Evolutionary conservation across 92 coral and sea anemone species (phyloP).

Genomic region (Palythoa heliodiscus): DNA sequence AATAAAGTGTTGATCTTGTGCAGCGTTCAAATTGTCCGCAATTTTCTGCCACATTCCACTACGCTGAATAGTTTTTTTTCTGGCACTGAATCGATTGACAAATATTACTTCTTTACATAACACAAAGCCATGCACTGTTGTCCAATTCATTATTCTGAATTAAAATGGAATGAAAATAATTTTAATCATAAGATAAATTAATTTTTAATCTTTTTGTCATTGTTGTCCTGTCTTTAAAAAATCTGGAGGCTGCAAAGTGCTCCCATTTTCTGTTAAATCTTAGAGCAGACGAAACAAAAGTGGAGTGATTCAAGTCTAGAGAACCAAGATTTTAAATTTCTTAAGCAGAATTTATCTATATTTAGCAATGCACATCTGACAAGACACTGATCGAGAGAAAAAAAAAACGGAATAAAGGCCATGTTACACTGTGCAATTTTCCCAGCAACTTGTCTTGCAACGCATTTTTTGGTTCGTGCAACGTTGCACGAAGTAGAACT

Average conservation of each 20-base stretch:
- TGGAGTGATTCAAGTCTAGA: not conserved
- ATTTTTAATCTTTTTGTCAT: too few relatives aligned
- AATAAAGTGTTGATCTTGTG: constrained; percentile 33
- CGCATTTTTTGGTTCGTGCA: too few relatives aligned
- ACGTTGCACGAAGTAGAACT: too few relatives aligned
- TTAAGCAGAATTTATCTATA: too few relatives aligned
- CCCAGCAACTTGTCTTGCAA: too few relatives aligned
- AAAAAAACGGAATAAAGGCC: too few relatives aligned
- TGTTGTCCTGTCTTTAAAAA: not conserved
- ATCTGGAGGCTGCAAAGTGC: not conserved
- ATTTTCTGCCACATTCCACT: constrained; percentile 53
- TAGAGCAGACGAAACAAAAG: not conserved
- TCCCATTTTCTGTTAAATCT: not conserved
- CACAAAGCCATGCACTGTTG: constrained; percentile 40
- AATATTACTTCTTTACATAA: constrained; percentile 48
- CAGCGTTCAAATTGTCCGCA: constrained; percentile 44
- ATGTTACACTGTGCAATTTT: too few relatives aligned
- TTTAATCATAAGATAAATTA: not conserved
- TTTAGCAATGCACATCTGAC: too few relatives aligned
- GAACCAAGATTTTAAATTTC: too few relatives aligned
- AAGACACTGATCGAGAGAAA: too few relatives aligned
- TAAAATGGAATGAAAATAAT: not conserved
- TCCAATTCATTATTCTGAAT: constrained; percentile 53
- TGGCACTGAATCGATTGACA: constrained; percentile 47
- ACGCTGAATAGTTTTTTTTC: constrained; percentile 45